Evolutionary conservation across 1,140 invertebrate genomes (phyloP), one percentile per base, ranked within the genome.

Genomic region (Wasmannia auropunctata): DNA sequence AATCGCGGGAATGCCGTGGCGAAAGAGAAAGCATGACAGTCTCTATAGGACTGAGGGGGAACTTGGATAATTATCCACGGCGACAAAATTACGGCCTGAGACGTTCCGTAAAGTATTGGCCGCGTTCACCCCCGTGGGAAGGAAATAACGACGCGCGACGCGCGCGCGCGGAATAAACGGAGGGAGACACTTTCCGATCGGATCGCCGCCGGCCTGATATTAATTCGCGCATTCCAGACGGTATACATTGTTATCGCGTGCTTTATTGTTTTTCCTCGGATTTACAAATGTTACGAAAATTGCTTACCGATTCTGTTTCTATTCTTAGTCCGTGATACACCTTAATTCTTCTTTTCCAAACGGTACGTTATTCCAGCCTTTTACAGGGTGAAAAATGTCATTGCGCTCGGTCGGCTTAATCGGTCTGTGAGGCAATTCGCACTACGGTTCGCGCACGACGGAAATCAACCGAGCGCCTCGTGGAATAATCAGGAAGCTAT

Each of bases 401-500:
- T 31, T n/a, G 31, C 16, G 28, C 34, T 19, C 34, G 28, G 25
- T 8, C 46, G 4, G 28, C 8, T 84, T 85, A 65, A 75, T 85
- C 81, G 22, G 58, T 16, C 34, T 19, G 31, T 51, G 72, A 56
- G 31, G 43, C 40, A 58, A 72, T 83, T 58, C n/a, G 14, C 49
- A 43, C 49, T 58, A 46, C 40, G 11, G 28, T n/a, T 49, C 58
- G 58, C 28, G 37, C 40, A 49, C 19, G 51, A 83, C 67, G 67
- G 51, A 74, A 83, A 74, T 83, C 67, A 83, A 11, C 49, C 40
- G 51, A 74, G 51, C 28, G 22, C 51, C 67, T 46, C 79, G 51
- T 81, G 40, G n/a, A 74, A 74, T 83, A 83, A 83, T 83, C 79
- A 72, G 79, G 67, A 83, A 83, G 67, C 37, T 74, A 60, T 83